Evolutionary conservation across 2,888 invertebrate genomes (phyloP).

Genomic region (Xanthia togata): DNA sequence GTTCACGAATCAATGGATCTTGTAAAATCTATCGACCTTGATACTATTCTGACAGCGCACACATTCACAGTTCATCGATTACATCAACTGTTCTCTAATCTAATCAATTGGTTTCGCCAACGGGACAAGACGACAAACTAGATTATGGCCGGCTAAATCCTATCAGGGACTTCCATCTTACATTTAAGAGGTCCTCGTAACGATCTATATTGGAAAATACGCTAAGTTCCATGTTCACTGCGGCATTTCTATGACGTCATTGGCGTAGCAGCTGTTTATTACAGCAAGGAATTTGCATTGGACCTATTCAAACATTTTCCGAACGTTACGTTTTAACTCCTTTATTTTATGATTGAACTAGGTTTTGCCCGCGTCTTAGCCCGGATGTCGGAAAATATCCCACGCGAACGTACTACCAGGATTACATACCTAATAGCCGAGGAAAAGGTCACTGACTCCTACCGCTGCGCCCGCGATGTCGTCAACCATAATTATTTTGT

Average conservation of each 20-base stretch:
- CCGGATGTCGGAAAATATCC: too few relatives aligned
- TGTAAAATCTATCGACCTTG: conserved; percentile 38
- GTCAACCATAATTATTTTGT: too few relatives aligned
- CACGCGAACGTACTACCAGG: too few relatives aligned
- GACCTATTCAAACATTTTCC: conserved; percentile 7
- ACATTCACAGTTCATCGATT: conserved; percentile 49
- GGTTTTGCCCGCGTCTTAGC: too few relatives aligned
- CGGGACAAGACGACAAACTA: conserved; percentile 43
- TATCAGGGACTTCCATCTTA: conserved; percentile 18
- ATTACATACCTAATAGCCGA: too few relatives aligned
- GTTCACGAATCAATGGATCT: conserved; percentile 46
- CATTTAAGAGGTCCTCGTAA: conserved; percentile 10
- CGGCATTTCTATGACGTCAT: conserved; percentile 45
- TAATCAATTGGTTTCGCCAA: conserved; percentile 47
- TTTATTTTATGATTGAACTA: neutral
- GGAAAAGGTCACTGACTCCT: too few relatives aligned
- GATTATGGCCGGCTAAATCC: conserved; percentile 38
- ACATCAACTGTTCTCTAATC: conserved; percentile 51
- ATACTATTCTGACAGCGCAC: conserved; percentile 30
- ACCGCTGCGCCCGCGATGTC: too few relatives aligned
- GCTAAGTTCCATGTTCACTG: conserved; percentile 23
- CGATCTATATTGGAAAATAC: neutral
- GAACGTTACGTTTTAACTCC: neutral
- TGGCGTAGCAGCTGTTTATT: conserved; percentile 1
- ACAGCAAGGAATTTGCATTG: conserved; percentile 36